Conservation (phyloP, 2,797 vertebrate genomes). For the Muscicapa striata region DNA sequence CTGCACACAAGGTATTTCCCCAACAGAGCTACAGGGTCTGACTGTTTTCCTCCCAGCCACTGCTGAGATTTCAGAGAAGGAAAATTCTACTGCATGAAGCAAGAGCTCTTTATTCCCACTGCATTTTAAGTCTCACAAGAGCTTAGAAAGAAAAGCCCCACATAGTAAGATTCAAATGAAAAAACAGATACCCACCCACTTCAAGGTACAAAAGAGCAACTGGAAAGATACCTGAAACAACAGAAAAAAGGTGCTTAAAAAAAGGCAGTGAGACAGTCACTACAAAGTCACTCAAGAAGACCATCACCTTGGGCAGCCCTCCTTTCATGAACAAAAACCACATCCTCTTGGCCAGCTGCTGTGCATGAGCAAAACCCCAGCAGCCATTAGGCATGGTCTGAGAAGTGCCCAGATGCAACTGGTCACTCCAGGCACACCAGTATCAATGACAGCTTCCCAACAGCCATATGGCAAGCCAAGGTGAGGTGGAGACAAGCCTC, state of each 20-base stretch:
- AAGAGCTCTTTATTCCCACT: neutral
- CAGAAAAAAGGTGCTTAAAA: neutral
- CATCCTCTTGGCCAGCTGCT: accelerated
- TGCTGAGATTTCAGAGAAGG: neutral
- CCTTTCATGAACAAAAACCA: neutral
- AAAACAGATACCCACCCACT: neutral
- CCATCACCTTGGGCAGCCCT: accelerated
- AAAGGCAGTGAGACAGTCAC: neutral
- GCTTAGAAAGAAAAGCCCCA: neutral
- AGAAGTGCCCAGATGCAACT: too few species aligned
- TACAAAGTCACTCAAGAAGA: neutral
- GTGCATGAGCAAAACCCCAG: accelerated
- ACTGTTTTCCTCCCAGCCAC: neutral
- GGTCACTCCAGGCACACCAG: neutral
- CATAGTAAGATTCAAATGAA: neutral
- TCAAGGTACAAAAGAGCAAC: neutral
- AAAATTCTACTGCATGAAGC: neutral
- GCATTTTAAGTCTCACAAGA: neutral
- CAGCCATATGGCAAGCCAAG: neutral
- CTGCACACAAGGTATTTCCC: neutral
- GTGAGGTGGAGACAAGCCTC: neutral
- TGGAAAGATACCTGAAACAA: neutral
- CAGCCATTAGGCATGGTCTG: accelerated
- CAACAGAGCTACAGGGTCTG: neutral
- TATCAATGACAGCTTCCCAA: neutral